phyloP scores from a whole-genome alignment of 1,140 invertebrate species.

The Galendromus occidentalis region DNA sequence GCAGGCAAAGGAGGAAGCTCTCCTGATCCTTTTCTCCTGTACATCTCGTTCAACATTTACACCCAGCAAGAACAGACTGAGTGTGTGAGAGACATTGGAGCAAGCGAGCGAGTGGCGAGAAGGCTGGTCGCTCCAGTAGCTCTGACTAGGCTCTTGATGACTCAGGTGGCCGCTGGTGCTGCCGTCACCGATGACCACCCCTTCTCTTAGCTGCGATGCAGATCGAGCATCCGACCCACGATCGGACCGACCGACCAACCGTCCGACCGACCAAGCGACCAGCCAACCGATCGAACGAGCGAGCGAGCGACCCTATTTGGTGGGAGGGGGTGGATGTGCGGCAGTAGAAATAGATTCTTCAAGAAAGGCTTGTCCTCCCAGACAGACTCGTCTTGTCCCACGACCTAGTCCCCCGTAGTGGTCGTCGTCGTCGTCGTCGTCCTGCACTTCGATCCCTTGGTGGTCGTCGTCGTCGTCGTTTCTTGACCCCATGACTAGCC shows the following conservation, averaged over 20 bases:
- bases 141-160: constrained; percentile 9
- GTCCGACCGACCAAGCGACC: not conserved
- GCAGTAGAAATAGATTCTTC: constrained; percentile 10
- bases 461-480: no score
- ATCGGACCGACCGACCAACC: no score
- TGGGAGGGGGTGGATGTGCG: not conserved
- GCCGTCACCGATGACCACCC: not conserved
- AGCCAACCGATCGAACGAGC: not conserved
- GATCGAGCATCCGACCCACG: no score
- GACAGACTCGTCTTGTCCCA: no score
- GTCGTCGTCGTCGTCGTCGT: no score
- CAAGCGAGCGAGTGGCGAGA: not conserved
- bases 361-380: constrained; percentile 2
- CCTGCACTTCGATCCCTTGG: no score
- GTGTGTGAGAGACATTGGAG: not conserved
- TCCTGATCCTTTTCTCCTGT: no score
- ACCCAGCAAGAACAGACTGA: not conserved
- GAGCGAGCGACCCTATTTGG: not conserved
- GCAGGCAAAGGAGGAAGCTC: no score
- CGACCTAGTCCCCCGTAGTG: no score
- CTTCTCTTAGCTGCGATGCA: not conserved
- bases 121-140: not conserved
- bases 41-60: constrained; percentile 9
- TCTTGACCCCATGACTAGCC: no score
- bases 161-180: constrained; percentile 7